phyloP scores from a whole-genome alignment of 2,113 vertebrate genomes.

The Sporophila hypoxantha region DNA sequence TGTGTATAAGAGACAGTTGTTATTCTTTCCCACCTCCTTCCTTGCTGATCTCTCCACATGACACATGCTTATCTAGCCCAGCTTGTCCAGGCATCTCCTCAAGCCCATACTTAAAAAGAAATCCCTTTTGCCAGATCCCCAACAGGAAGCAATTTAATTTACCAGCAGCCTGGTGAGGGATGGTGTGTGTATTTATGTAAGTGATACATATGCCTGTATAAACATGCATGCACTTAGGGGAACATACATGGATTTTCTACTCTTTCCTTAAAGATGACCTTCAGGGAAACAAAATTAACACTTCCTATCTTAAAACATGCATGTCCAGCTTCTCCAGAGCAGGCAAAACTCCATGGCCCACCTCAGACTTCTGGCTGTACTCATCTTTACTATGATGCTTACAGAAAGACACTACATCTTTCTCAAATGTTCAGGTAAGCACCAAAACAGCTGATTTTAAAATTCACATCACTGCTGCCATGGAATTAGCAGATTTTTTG shows the following conservation, averaged over 20 bases:
- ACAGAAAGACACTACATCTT: not conserved
- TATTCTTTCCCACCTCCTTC: not conserved
- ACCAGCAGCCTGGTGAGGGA: not conserved
- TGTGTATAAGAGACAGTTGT: too few relatives aligned
- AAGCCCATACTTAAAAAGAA: not conserved
- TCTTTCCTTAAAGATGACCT: not conserved
- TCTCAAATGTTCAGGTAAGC: not conserved
- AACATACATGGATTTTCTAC: not conserved
- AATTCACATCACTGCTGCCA: not conserved
- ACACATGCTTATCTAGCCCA: not conserved
- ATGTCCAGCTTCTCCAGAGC: not conserved
- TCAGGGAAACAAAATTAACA: not conserved
- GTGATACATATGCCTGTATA: not conserved
- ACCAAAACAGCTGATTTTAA: not conserved
- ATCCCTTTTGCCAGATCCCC: not conserved
- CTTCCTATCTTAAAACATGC: not conserved
- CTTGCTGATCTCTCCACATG: not conserved
- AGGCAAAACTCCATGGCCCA: not conserved
- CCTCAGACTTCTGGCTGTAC: not conserved
- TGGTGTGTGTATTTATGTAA: not conserved
- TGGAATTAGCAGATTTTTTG: not conserved
- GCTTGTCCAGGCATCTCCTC: conserved; percentile 12
- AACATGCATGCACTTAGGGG: not conserved
- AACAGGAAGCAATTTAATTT: conserved; percentile 18
- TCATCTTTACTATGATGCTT: fast-evolving